Conservation (phyloP, 2,113 vertebrate species). For the Phylloscopus whistleri region DNA sequence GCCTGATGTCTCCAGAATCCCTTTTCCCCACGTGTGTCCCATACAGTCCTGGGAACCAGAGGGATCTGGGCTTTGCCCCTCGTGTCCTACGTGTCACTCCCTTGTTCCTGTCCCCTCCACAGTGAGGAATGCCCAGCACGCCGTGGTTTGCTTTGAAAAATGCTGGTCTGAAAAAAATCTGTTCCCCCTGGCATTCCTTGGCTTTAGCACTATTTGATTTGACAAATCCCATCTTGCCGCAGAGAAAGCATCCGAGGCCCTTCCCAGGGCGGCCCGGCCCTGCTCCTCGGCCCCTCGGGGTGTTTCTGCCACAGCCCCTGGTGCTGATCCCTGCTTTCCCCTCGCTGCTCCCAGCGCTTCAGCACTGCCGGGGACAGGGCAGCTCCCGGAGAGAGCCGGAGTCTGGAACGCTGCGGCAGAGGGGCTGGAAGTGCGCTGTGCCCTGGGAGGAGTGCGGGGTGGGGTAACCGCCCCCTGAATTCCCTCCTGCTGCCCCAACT, state of each 20-base stretch:
- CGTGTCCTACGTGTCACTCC: accelerated
- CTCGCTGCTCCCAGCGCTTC: background rate
- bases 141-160: background rate
- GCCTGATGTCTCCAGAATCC: background rate
- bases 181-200: background rate
- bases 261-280: too few relatives aligned
- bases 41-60: background rate
- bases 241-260: background rate
- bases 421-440: accelerated
- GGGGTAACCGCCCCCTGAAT: background rate
- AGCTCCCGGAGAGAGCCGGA: background rate
- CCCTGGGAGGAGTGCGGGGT: accelerated
- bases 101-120: background rate
- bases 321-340: too few relatives aligned
- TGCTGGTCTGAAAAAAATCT: background rate
- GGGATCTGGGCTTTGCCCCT: background rate
- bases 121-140: accelerated
- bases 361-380: background rate
- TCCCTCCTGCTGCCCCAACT: too few relatives aligned
- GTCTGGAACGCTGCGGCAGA: accelerated
- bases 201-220: background rate
- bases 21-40: background rate
- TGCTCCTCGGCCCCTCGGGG: background rate
- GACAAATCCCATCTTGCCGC: background rate
- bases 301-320: background rate